Conservation (phyloP, 53 echinoderm and acorn worm genomes). For the Stichopus horrens region DNA sequence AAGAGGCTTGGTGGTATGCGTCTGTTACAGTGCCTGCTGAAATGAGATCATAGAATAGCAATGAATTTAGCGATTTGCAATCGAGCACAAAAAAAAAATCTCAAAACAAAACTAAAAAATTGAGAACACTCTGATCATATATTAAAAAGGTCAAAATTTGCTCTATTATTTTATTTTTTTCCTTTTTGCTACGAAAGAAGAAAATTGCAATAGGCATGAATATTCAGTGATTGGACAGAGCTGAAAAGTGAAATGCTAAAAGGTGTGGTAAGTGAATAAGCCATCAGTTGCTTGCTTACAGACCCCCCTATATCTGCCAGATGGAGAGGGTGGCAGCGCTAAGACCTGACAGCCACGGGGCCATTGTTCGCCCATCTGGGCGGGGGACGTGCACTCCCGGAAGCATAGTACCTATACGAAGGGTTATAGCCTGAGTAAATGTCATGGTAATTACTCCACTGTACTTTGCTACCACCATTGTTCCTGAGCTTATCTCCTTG, state of each 20-base stretch:
- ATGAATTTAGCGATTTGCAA: not conserved
- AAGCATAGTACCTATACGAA: too few species aligned
- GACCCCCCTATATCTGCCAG: not conserved
- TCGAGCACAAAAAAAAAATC: not conserved
- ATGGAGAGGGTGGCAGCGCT: not conserved
- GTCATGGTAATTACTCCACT: slow-evolving; percentile 5
- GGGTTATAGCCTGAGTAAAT: not conserved
- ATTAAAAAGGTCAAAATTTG: slow-evolving; percentile 1
- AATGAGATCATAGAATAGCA: slow-evolving; percentile 20
- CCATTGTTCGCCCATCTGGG: slow-evolving; percentile 22
- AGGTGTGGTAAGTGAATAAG: slow-evolving; percentile 5
- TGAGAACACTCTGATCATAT: slow-evolving; percentile 9
- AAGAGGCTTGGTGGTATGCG: too few species aligned
- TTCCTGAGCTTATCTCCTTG: not conserved
- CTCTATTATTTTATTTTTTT: slow-evolving; percentile 27
- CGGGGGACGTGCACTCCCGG: not conserved
- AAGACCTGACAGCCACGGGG: slow-evolving; percentile 6
- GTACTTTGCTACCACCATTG: not conserved
- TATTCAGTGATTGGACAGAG: slow-evolving; percentile 40
- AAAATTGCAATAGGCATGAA: slow-evolving; percentile 43
- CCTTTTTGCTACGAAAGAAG: slow-evolving; percentile 6
- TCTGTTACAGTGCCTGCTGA: too few species aligned
- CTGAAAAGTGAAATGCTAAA: slow-evolving; percentile 11
- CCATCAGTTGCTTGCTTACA: slow-evolving; percentile 19
- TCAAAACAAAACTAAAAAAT: not conserved